Evolutionary conservation across 2,888 invertebrate genomes (phyloP).

Genomic region (Andrena fulva): DNA sequence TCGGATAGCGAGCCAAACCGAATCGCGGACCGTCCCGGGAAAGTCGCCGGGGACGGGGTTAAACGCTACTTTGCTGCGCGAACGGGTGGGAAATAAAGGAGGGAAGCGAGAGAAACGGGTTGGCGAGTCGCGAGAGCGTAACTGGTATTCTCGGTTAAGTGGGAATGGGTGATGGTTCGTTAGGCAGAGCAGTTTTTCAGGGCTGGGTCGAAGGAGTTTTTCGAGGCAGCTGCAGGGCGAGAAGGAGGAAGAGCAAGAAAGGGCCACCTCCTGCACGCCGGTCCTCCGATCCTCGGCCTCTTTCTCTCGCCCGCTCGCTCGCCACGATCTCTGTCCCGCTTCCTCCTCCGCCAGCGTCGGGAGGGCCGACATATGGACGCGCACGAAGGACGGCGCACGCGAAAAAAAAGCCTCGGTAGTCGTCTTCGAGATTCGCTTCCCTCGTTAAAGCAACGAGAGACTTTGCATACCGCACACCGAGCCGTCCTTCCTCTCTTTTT

Average conservation of each 20-base stretch:
- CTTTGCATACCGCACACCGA: slow-evolving; percentile 78
- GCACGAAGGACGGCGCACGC: slow-evolving; percentile 65
- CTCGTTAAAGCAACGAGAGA: slow-evolving; percentile 83
- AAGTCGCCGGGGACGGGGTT: background rate
- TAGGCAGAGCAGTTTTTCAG: slow-evolving; percentile 81
- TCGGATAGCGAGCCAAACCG: background rate
- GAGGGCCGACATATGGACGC: slow-evolving; percentile 66
- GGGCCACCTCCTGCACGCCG: slow-evolving; percentile 51
- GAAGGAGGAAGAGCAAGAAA: slow-evolving; percentile 54
- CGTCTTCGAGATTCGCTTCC: slow-evolving; percentile 84
- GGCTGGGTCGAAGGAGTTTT: slow-evolving; percentile 74
- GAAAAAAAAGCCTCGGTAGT: slow-evolving; percentile 76
- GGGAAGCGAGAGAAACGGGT: slow-evolving; percentile 36
- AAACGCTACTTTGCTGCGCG: background rate
- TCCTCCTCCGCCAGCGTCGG: slow-evolving; percentile 24
- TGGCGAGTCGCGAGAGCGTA: slow-evolving; percentile 67
- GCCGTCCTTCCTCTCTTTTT: slow-evolving; percentile 50
- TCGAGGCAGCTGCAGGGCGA: slow-evolving; percentile 76
- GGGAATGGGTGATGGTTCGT: slow-evolving; percentile 82
- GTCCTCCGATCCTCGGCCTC: slow-evolving; percentile 42
- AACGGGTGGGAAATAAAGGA: background rate
- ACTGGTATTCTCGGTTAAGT: slow-evolving; percentile 77
- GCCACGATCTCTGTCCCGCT: slow-evolving; percentile 2
- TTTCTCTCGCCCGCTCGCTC: slow-evolving; percentile 22
- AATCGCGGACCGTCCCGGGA: background rate